Conservation (phyloP, 2,113 vertebrate genomes). For the Panthera uncia region DNA sequence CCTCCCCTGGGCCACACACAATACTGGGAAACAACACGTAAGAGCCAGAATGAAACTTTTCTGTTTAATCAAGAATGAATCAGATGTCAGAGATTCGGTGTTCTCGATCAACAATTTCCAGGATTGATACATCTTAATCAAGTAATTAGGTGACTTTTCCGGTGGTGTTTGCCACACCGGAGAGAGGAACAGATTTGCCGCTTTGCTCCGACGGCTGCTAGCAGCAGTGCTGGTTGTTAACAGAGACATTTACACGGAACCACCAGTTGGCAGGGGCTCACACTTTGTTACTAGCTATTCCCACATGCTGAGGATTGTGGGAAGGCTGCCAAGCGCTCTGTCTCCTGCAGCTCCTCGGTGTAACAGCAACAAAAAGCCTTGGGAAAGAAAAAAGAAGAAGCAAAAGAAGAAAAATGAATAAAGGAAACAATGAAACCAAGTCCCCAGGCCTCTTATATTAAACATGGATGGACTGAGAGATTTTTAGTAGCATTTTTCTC, state of each 20-base stretch:
- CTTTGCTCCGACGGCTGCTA: conserved; percentile 91
- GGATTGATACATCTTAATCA: conserved; percentile 88
- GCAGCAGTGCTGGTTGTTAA: conserved; percentile 94
- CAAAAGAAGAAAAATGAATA: conserved; percentile 48
- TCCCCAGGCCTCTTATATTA: conserved; percentile 37
- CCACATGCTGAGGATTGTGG: conserved; percentile 98
- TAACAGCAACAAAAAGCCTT: conserved; percentile 79
- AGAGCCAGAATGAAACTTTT: conserved; percentile 70
- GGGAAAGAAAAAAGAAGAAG: conserved; percentile 21
- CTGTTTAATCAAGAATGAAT: conserved; percentile 84
- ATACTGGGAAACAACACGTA: conserved; percentile 47
- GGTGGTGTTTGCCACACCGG: conserved; percentile 81
- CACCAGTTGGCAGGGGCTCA: conserved; percentile 98
- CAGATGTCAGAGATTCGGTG: conserved; percentile 83
- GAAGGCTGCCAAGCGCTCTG: conserved; percentile 94
- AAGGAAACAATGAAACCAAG: conserved; percentile 52
- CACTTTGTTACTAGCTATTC: conserved; percentile 94
- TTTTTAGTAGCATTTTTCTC: neutral
- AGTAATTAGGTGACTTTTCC: conserved; percentile 86
- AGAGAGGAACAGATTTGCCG: conserved; percentile 89
- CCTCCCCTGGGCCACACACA: conserved; percentile 21
- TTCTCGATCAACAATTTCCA: conserved; percentile 87
- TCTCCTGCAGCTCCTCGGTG: conserved; percentile 87
- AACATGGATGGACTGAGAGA: neutral
- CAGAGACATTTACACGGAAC: conserved; percentile 99